Conservation (phyloP, 2,888 invertebrate genomes). For the Dermolepida albohirtum region DNA sequence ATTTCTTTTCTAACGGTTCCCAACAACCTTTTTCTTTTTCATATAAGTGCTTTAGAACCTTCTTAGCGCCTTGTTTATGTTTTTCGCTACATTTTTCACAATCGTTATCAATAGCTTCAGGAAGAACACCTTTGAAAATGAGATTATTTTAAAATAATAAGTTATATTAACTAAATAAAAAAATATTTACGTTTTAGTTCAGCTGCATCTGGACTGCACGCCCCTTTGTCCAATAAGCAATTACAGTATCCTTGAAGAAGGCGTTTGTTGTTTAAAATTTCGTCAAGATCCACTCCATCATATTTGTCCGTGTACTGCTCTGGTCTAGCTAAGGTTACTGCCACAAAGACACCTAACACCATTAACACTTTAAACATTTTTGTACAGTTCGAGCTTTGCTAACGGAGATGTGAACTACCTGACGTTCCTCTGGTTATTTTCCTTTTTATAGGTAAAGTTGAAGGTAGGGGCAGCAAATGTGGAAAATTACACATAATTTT, state of each 20-base stretch:
- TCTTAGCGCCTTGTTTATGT: constrained; percentile 73
- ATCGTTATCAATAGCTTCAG: constrained; percentile 73
- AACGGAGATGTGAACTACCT: no score
- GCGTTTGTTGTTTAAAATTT: constrained; percentile 74
- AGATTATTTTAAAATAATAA: constrained; percentile 7
- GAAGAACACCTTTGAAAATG: constrained; percentile 64
- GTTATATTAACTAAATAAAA: background rate
- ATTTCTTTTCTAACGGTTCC: constrained; percentile 74
- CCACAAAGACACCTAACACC: constrained; percentile 26
- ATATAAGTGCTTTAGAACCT: constrained; percentile 72
- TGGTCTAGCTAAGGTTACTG: constrained; percentile 39
- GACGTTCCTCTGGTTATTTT: no score
- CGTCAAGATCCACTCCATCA: constrained; percentile 77
- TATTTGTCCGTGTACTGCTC: constrained; percentile 75
- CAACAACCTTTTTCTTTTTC: constrained; percentile 72
- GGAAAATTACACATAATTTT: background rate
- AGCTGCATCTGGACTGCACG: constrained; percentile 76
- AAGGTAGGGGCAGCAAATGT: background rate
- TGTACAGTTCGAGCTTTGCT: constrained; percentile 43
- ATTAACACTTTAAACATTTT: constrained; percentile 32
- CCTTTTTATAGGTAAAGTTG: no score
- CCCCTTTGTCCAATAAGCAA: constrained; percentile 74
- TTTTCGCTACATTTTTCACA: constrained; percentile 72
- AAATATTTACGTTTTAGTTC: constrained; percentile 67
- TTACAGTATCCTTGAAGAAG: constrained; percentile 76